These are phyloP conservation scores for Ephestia elutella DNA, from an alignment of 1,140 invertebrate species.

Conservation along the genomic window DNA sequence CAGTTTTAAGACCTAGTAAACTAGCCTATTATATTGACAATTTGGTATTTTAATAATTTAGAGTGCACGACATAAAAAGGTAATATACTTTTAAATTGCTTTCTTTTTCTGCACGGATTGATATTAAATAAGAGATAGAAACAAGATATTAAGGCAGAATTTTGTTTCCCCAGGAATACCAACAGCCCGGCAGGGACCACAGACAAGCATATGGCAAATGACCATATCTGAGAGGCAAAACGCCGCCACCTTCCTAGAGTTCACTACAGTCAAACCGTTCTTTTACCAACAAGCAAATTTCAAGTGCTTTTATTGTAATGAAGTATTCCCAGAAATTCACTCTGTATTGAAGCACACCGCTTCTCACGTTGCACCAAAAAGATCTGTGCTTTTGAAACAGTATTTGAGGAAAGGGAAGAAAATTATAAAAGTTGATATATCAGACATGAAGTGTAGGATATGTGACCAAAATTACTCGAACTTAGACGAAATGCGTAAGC, in stretches of 20 bases:
- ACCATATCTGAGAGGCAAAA: conserved; percentile 61
- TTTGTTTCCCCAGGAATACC: conserved; percentile 54
- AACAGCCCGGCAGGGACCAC: conserved; percentile 35
- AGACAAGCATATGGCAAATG: conserved; percentile 67
- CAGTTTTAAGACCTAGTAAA: too few relatives aligned
- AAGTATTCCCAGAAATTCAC: conserved; percentile 57
- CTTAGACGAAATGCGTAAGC: conserved; percentile 51
- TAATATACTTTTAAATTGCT: too few relatives aligned
- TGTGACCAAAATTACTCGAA: conserved; percentile 55
- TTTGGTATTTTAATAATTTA: too few relatives aligned
- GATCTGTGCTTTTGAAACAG: conserved; percentile 45
- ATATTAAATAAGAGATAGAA: too few relatives aligned
- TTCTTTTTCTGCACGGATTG: too few relatives aligned
- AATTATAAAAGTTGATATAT: conserved; percentile 65
- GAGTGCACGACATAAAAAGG: too few relatives aligned
- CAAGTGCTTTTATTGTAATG: conserved; percentile 65
- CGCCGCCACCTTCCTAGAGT: conserved; percentile 56
- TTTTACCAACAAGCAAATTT: conserved; percentile 65
- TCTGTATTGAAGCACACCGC: conserved; percentile 49
- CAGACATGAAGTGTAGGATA: conserved; percentile 48
- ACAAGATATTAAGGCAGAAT: conserved; percentile 30
- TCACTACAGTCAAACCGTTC: conserved; percentile 57
- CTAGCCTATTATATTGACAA: too few relatives aligned
- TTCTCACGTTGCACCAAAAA: conserved; percentile 42
- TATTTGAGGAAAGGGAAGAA: conserved; percentile 60